A percentile compares a stretch with the other conserved stretches of the same genome.
These are phyloP conservation scores for Tapirus indicus DNA, from an alignment of 2,797 vertebrate species.

Conservation along the genomic window DNA sequence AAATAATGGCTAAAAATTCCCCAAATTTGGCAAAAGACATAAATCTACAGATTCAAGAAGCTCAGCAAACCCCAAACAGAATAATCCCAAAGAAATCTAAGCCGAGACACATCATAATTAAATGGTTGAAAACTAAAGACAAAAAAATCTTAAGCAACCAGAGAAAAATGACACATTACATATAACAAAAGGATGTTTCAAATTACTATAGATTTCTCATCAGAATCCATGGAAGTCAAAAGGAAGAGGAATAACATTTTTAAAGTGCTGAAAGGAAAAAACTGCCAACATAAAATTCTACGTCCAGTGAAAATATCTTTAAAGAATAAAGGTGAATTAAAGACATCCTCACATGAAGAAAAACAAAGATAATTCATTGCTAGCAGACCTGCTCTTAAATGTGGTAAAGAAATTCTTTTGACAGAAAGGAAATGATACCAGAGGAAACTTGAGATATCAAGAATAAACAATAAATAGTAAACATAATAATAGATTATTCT, in stretches of 20 bases:
- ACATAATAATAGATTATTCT: background rate
- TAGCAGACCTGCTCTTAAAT: background rate
- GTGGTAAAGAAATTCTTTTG: background rate
- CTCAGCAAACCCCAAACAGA: background rate
- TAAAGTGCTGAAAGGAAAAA: background rate
- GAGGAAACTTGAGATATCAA: background rate
- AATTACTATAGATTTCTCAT: background rate
- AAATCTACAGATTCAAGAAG: constrained; percentile 8
- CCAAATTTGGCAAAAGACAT: constrained; percentile 13
- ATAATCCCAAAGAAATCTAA: constrained; percentile 22
- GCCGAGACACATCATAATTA: background rate
- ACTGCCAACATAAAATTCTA: background rate
- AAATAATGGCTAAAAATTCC: constrained; percentile 27
- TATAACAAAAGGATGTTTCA: background rate
- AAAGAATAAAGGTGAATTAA: background rate
- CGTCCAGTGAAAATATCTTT: constrained; percentile 7
- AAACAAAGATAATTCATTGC: background rate
- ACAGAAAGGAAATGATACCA: background rate
- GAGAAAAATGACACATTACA: background rate
- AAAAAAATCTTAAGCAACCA: background rate
- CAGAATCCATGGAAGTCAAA: background rate
- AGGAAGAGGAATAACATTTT: constrained; percentile 36
- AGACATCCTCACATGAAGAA: background rate
- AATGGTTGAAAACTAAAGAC: background rate
- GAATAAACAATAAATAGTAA: background rate